phyloP scores from a whole-genome alignment of 2,888 invertebrate species.

The Dicyrtomina minuta region DNA sequence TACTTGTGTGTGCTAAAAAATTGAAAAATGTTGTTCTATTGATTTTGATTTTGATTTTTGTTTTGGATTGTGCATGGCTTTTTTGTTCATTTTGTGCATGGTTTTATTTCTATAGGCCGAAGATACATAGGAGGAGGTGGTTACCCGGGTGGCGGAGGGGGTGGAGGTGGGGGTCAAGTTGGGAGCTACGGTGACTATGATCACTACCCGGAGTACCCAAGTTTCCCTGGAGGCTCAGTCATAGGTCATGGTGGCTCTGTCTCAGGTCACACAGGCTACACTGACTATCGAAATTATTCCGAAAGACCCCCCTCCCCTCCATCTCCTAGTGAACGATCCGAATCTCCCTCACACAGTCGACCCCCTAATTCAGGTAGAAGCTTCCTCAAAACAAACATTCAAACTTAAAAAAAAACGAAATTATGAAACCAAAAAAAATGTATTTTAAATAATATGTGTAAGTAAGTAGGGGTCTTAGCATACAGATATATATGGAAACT shows the following conservation, averaged over 20 bases:
- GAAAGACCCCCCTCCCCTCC: conserved; percentile 60
- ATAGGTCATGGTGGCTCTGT: conserved; percentile 35
- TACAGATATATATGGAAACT: no score
- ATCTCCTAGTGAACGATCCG: conserved; percentile 62
- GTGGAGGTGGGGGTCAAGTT: conserved; percentile 26
- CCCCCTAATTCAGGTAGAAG: conserved; percentile 54
- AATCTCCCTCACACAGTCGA: conserved; percentile 62
- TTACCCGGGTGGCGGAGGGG: conserved; percentile 16
- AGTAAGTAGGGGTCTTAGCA: no score
- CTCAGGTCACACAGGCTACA: conserved; percentile 46
- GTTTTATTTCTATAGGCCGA: conserved; percentile 31
- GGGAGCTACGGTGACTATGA: conserved; percentile 63
- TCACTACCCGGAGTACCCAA: conserved; percentile 56
- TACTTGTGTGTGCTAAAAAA: no score
- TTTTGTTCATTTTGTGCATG: neutral
- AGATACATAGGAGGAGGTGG: conserved; percentile 29
- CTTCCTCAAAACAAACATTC: neutral
- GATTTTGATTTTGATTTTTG: conserved; percentile 29
- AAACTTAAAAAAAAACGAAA: no score
- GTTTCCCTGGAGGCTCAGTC: conserved; percentile 43
- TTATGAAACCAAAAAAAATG: no score
- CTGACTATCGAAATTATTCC: conserved; percentile 56
- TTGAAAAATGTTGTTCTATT: conserved; percentile 18
- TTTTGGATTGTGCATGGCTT: conserved; percentile 23
- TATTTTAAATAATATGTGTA: no score